phyloP scores from a whole-genome alignment of 2,113 vertebrate genomes.

The Pterophyllum scalare region DNA sequence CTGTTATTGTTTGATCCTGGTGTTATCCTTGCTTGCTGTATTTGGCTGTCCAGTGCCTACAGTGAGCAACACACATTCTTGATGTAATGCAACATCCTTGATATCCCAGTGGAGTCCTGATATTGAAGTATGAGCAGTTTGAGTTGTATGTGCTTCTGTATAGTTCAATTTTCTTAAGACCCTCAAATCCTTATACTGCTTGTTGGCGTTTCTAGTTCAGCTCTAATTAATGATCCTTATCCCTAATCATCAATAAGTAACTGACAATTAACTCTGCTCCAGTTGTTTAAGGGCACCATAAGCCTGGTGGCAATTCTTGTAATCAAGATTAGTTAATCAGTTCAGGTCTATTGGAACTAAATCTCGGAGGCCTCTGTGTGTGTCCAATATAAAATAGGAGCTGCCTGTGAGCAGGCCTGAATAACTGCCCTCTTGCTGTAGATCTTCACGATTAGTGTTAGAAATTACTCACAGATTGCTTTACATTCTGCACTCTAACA shows the following conservation, averaged over 20 bases:
- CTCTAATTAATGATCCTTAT: conserved; percentile 75
- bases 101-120: conserved; percentile 34
- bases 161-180: neutral
- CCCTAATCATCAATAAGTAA: conserved; percentile 73
- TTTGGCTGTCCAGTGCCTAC: neutral
- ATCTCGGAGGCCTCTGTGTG: conserved; percentile 56
- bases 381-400: conserved; percentile 35
- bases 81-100: neutral
- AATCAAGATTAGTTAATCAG: conserved; percentile 78
- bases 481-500: conserved; percentile 33
- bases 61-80: neutral
- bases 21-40: neutral
- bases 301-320: conserved; percentile 57
- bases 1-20: neutral
- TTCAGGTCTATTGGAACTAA: conserved; percentile 67
- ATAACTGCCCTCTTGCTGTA: conserved; percentile 47
- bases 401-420: conserved; percentile 58
- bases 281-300: conserved; percentile 49
- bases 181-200: conserved; percentile 5
- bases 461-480: conserved; percentile 82
- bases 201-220: conserved; percentile 45
- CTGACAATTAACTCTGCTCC: conserved; percentile 65
- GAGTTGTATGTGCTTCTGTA: neutral
- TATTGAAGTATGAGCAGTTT: neutral
- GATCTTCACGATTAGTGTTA: conserved; percentile 72